Evolutionary conservation across 2,888 invertebrate genomes (phyloP).

Genomic region (Torymus texanus): DNA sequence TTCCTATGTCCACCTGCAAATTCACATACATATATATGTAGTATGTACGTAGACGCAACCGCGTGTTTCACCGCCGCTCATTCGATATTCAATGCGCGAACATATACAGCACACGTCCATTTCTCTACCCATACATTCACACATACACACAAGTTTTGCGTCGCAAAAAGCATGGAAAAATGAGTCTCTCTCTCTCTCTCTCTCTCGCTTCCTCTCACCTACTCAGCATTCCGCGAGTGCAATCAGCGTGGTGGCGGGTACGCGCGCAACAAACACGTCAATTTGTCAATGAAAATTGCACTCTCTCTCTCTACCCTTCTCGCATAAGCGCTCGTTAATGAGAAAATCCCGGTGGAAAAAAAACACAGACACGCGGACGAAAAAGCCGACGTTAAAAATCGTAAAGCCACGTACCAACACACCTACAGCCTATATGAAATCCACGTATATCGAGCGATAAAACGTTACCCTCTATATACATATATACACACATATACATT

Average conservation of each 20-base stretch:
- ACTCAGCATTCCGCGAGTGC: conserved; percentile 45
- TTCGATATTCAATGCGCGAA: conserved; percentile 36
- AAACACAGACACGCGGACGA: neutral
- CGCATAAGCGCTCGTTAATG: conserved; percentile 39
- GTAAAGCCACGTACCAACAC: too few species aligned
- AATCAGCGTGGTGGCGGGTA: conserved; percentile 23
- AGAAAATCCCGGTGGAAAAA: conserved; percentile 16
- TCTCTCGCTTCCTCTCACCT: neutral
- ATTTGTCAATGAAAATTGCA: conserved; percentile 44
- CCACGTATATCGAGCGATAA: neutral
- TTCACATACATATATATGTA: neutral
- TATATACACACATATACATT: neutral
- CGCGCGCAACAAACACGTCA: conserved; percentile 29
- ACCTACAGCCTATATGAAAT: too few species aligned
- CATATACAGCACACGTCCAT: neutral
- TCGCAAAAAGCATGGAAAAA: conserved; percentile 21
- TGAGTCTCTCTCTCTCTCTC: conserved; percentile 18
- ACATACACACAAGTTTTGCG: neutral
- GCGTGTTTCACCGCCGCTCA: conserved; percentile 12
- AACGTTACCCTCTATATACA: neutral
- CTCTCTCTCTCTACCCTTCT: neutral
- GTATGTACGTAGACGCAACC: conserved; percentile 8
- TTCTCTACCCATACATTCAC: too few species aligned
- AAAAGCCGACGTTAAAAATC: neutral
- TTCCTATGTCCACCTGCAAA: too few species aligned